Base-by-base conservation (phyloP, 2,888 invertebrate genomes). In the Portevinia maculata region DNA sequence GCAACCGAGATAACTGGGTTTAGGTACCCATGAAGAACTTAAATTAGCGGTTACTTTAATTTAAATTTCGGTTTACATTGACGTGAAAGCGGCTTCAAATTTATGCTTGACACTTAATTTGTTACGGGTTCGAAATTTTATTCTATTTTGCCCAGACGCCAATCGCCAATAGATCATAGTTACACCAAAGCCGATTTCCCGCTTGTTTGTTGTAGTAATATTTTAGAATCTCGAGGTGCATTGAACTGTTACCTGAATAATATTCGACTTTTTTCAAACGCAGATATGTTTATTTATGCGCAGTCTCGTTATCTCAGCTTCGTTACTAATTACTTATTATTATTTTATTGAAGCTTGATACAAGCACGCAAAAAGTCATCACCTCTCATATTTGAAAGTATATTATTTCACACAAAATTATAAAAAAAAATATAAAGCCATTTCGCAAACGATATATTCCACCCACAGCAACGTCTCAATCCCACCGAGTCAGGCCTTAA, bases 311-410 rank as follows among this genome's bases (percentile, higher is more conserved):
- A 39, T 13, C 39, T 7, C 13, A 2, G n/a, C 13, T 39, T n/a
- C 13, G n/a, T 13, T n/a, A 37, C 37, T 13, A 24, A 24, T 24
- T 3, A 24, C 5, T 3, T 24, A 15, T 39, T 39, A 13, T 6
- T 39, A 7, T 15, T 39, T 39, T 15, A 8, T 57, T n/a, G 71
- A 46, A 78, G 65, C 24, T 37, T 52, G 59, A 76, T 48, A 76
- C 39, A 55, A 34, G 17, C 19, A 37, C 41, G 50, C 39, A 21
- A 15, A 17, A 15, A 39, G 37, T 28, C 28, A 17, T 19, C 11
- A 11, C 28, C 32, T 32, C n/a, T 39, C 21, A 7, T 30, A 65
- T 75, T 75, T 60, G 67, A 76, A 76, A 76, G 75, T 74, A 30
- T 41, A 74, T 57, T 44, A 34, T 34, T 46, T 67, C 28, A 28